phyloP scores from a whole-genome alignment of 2,888 invertebrate genomes.

The Minunthozetes semirufus region DNA sequence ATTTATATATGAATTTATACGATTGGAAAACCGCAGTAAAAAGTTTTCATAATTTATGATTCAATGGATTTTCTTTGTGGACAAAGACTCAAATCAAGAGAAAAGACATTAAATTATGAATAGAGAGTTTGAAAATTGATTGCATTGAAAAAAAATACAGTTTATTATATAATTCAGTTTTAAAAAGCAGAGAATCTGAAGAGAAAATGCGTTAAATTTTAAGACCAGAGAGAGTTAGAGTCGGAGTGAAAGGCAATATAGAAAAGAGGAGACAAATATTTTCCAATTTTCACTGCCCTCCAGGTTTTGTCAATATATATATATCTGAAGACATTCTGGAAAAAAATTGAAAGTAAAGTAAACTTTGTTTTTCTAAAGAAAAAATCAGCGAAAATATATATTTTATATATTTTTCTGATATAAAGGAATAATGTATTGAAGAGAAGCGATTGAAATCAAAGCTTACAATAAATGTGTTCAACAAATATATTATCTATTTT shows the following conservation, averaged over 20 bases:
- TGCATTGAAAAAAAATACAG: background rate
- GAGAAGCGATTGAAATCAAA: background rate
- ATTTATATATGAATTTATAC: background rate
- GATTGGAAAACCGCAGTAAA: conserved; percentile 11
- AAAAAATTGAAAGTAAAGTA: conserved; percentile 13
- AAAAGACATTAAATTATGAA: background rate
- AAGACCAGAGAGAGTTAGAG: background rate
- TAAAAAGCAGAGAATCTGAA: background rate
- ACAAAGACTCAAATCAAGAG: background rate
- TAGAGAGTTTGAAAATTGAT: conserved; percentile 11
- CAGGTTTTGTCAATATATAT: conserved; percentile 20
- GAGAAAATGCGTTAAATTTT: conserved; percentile 17
- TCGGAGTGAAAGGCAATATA: background rate
- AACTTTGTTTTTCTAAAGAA: background rate
- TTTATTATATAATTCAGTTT: background rate
- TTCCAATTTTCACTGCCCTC: conserved; percentile 26
- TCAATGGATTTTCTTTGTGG: background rate
- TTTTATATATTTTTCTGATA: background rate
- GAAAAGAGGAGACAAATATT: background rate
- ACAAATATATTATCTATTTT: background rate
- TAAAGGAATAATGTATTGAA: background rate
- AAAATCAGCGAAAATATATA: background rate
- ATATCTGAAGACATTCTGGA: background rate
- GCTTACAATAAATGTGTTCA: conserved; percentile 12
- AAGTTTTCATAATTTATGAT: conserved; percentile 13